Evolutionary conservation across 2,113 vertebrate species (phyloP).

Genomic region (Mesocricetus auratus): DNA sequence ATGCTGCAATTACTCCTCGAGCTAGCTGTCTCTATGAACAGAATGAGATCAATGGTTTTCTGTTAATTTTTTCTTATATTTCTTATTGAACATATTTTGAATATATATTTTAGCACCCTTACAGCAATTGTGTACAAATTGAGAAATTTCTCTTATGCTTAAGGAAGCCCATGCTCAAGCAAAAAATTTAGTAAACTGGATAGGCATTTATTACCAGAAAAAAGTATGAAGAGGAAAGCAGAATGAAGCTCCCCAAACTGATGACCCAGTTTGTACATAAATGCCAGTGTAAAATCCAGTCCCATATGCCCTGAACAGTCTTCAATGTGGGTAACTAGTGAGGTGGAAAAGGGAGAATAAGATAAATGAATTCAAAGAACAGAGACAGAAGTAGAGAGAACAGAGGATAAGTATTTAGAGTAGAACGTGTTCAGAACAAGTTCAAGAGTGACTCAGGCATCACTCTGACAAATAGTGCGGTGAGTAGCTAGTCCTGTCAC

Average conservation of each 20-base stretch:
- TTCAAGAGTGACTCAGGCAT: neutral
- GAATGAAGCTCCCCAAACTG: neutral
- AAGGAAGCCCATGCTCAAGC: neutral
- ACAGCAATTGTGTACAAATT: conserved; percentile 10
- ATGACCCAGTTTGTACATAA: conserved; percentile 32
- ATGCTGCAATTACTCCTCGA: neutral
- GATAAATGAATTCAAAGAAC: neutral
- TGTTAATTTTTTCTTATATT: conserved; percentile 36
- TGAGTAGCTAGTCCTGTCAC: neutral
- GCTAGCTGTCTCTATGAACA: neutral
- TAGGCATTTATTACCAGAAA: conserved; percentile 43
- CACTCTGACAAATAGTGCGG: neutral
- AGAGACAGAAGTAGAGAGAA: neutral
- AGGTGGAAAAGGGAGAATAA: neutral
- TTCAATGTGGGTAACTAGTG: neutral
- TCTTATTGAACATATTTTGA: neutral
- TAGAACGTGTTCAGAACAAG: neutral
- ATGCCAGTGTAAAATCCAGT: neutral
- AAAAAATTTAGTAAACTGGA: conserved; percentile 7
- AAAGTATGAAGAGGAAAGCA: neutral
- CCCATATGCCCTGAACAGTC: neutral
- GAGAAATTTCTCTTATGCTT: conserved; percentile 39
- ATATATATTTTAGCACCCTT: conserved; percentile 6
- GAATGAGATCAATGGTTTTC: conserved; percentile 37
- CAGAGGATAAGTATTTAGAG: neutral